A percentile compares a stretch with the other conserved stretches of the same genome.
These are phyloP conservation scores for Corythoichthys haematopterus DNA, from an alignment of 2,113 vertebrate species.

Conservation along the genomic window DNA sequence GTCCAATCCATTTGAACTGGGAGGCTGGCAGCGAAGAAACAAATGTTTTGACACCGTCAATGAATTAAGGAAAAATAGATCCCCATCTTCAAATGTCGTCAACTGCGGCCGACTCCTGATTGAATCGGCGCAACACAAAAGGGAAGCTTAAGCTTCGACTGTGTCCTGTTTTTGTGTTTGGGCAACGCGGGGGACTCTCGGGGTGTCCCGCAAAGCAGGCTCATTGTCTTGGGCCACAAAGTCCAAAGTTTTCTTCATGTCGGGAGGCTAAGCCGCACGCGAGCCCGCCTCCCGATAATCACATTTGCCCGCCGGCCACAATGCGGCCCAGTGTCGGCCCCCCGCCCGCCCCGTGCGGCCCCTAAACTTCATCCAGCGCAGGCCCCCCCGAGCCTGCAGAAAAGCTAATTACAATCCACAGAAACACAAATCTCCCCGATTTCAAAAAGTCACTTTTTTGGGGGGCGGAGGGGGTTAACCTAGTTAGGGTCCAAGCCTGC, in stretches of 20 bases:
- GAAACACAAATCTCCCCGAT: conserved; percentile 99
- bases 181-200: conserved; percentile 30
- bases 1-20: too few species aligned
- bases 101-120: background rate
- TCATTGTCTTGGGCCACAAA: conserved; percentile 85
- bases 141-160: background rate
- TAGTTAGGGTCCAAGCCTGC: conserved; percentile 95
- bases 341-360: conserved; percentile 52
- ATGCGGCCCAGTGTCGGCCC: conserved; percentile 89
- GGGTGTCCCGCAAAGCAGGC: conserved; percentile 72
- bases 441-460: conserved; percentile 92
- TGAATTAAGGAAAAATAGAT: too few species aligned
- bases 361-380: conserved; percentile 53
- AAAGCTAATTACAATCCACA: conserved; percentile 98
- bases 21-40: too few species aligned
- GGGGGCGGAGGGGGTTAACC: conserved; percentile 83
- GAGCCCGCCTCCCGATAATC: conserved; percentile 99
- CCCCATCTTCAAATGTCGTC: too few species aligned
- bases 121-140: background rate
- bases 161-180: conserved; percentile 20
- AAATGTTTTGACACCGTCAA: too few species aligned
- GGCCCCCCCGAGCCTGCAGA: conserved; percentile 66
- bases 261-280: conserved; percentile 94
- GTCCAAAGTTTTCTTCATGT: conserved; percentile 81
- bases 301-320: conserved; percentile 98